Evolutionary conservation across 2,113 vertebrate genomes (phyloP), one percentile per base, ranked within the genome.

Genomic region (Hippocampus mohnikei): DNA sequence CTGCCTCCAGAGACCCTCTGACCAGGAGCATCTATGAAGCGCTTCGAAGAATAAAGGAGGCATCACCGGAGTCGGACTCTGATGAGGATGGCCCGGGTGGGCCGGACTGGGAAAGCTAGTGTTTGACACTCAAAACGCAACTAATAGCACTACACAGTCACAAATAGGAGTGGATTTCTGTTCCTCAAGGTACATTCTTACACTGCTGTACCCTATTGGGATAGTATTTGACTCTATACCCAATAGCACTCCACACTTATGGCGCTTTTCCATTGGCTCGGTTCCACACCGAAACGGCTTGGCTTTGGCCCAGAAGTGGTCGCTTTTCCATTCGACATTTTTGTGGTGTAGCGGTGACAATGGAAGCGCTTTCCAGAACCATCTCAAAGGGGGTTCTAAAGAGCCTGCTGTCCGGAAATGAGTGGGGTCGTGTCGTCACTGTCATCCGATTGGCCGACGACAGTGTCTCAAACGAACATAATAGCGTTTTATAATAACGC

Each of bases 1-100:
- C 89, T 1, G 92, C 95, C 60, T 85, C 94, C 70, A 82, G 87
- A 0, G 97, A 99, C 84, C 94, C 97, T 27, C 90, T 99, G 70
- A 98, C 97, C 23, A 94, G 94, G 78, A 98, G 96, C 91, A 99
- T 99, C 89, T 96, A 98, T 55, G 96, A 98, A 88, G 97, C 96
- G 2, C 91, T 99, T 78, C 91, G 95, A 27, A 93, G 97, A 83
- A 99, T 99, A 89, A 99, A 99, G 81, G 97, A 99, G 85, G 97
- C 96, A 0, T 98, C 97, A 0, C 96, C 96, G 3, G 97, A 99
- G 48, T 98, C 96, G 0, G 97, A 99, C 78, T 96, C 96, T 2
- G 97, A 99, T 71, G 97, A 98, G 2, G 97, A 98, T 50, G 93
- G 88, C 70, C 87, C 94, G 68, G 92, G 94, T 52, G 92, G 92